Evolutionary conservation across 2,888 invertebrate genomes (phyloP).

Genomic region (Trachelus iudaicus): DNA sequence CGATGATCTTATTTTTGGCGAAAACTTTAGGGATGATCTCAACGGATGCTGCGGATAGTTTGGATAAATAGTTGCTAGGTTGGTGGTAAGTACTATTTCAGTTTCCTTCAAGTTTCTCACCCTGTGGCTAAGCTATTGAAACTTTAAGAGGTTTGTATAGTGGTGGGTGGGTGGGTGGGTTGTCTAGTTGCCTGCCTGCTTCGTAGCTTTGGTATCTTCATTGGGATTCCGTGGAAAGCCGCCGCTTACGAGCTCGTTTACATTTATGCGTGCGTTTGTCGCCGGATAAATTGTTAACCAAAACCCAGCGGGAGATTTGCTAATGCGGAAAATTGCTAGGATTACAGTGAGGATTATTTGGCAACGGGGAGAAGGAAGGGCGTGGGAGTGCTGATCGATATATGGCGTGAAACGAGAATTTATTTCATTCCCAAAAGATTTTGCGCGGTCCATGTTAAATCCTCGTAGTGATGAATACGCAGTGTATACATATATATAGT

Average conservation of each 20-base stretch:
- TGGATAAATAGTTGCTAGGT: not conserved
- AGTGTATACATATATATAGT: not conserved
- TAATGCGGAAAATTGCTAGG: not conserved
- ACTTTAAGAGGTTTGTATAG: not conserved
- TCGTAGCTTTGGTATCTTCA: not conserved
- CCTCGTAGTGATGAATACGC: not conserved
- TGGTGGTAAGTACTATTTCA: not conserved
- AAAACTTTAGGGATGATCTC: not conserved
- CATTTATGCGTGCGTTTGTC: conserved; percentile 1
- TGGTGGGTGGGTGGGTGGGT: no score
- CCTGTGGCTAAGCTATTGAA: not conserved
- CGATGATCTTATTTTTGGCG: not conserved
- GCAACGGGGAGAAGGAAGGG: not conserved
- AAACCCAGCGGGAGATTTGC: not conserved
- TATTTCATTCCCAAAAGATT: not conserved
- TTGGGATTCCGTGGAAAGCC: not conserved
- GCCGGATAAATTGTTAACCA: not conserved
- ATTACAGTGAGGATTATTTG: not conserved
- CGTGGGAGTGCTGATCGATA: not conserved
- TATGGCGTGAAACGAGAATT: not conserved
- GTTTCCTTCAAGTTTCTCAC: not conserved
- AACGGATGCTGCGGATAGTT: not conserved
- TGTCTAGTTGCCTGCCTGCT: not conserved
- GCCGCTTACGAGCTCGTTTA: conserved; percentile 1
- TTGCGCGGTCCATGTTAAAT: not conserved